These are phyloP conservation scores for Hydrozoanthus tunicans DNA, from an alignment of 64 coral and sea anemone genomes.

Conservation along the genomic window DNA sequence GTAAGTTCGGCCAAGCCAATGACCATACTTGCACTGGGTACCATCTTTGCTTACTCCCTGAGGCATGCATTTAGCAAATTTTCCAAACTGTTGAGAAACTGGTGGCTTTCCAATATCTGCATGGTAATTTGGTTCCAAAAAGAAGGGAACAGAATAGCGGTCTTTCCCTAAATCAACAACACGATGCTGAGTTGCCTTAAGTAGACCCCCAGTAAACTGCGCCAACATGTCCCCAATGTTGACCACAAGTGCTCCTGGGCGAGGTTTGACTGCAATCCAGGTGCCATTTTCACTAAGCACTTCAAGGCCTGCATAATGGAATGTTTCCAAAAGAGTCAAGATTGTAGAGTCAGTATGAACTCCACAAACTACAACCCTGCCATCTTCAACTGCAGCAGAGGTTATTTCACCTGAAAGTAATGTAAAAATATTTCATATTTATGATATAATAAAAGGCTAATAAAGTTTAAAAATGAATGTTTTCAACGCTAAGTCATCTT, in stretches of 20 bases:
- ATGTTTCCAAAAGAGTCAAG: constrained; percentile 55
- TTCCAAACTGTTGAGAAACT: not conserved
- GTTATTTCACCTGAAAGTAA: constrained; percentile 18
- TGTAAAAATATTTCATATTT: not conserved
- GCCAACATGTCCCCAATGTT: constrained; percentile 65
- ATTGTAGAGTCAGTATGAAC: constrained; percentile 56
- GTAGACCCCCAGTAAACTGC: constrained; percentile 25
- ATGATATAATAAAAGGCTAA: not conserved
- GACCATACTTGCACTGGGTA: constrained; percentile 33
- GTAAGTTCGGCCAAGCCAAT: not conserved
- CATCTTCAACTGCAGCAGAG: constrained; percentile 51
- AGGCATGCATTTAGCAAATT: constrained; percentile 28
- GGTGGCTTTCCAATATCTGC: constrained; percentile 54
- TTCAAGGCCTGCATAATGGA: constrained; percentile 60
- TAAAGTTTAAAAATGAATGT: not conserved
- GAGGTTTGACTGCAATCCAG: constrained; percentile 50
- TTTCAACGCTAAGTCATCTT: too few relatives aligned
- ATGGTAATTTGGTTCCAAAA: constrained; percentile 68
- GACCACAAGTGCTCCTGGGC: constrained; percentile 38
- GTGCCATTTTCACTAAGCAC: constrained; percentile 27
- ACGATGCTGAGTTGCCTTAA: constrained; percentile 63
- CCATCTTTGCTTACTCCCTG: constrained; percentile 54
- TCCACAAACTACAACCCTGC: constrained; percentile 46
- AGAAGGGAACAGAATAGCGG: constrained; percentile 61
- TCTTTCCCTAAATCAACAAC: constrained; percentile 45